These are phyloP conservation scores for Aythya baeri DNA, from an alignment of 2,113 vertebrate species.

Conservation along the genomic window DNA sequence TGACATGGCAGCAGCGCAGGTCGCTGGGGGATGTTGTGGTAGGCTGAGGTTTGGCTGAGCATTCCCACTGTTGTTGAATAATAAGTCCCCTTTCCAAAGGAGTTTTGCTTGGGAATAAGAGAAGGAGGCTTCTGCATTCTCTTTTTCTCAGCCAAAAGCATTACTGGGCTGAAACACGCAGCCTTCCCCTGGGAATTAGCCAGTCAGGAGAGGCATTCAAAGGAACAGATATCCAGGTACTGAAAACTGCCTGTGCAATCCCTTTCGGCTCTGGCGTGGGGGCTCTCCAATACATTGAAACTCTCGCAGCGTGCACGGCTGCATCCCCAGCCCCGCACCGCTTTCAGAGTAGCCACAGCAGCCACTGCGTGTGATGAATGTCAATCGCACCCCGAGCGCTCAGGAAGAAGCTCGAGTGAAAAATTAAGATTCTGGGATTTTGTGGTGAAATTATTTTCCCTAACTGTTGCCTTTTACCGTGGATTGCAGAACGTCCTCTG, in stretches of 20 bases:
- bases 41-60: background rate
- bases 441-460: background rate
- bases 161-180: background rate
- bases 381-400: background rate
- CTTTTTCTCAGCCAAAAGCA: background rate
- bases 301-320: background rate
- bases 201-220: background rate
- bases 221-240: background rate
- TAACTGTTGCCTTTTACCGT: fast-evolving
- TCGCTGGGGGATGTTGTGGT: background rate
- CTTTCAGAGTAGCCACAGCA: fast-evolving
- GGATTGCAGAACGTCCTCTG: background rate
- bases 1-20: background rate
- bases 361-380: background rate
- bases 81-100: background rate
- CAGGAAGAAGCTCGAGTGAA: background rate
- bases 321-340: fast-evolving
- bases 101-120: background rate
- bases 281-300: background rate
- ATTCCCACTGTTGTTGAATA: background rate
- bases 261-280: background rate
- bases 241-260: background rate
- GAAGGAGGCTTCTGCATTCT: background rate
- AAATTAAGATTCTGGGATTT: background rate
- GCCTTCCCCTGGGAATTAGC: background rate